Percentiles rank a stretch among this genome's conserved stretches.
phyloP scores from a whole-genome alignment of 92 coral and sea anemone species.

The Porites cylindrica region DNA sequence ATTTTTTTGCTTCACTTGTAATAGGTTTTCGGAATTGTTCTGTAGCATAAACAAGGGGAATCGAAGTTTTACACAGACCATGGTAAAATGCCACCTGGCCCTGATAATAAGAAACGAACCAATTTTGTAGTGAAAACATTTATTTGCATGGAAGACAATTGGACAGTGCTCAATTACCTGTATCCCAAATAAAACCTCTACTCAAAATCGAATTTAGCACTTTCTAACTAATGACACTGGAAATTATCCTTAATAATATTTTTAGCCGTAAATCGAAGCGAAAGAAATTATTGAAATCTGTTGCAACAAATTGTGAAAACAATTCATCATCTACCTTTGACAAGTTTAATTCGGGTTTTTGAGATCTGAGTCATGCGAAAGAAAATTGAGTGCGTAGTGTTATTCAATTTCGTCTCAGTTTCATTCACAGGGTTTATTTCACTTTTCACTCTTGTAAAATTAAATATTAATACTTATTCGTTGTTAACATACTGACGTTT shows the following conservation, averaged over 20 bases:
- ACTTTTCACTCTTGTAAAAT: neutral
- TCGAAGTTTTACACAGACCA: neutral
- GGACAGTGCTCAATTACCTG: neutral
- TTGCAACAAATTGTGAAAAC: neutral
- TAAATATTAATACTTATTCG: constrained; percentile 24
- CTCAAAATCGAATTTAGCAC: neutral
- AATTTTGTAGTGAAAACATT: neutral
- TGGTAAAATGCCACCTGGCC: too few relatives aligned
- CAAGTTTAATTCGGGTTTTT: too few relatives aligned
- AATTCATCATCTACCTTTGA: neutral
- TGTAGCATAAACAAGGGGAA: neutral
- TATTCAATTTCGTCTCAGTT: neutral
- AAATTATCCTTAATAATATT: neutral
- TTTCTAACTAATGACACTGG: neutral
- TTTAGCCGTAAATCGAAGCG: neutral
- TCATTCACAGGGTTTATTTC: constrained; percentile 4
- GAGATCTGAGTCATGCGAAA: neutral
- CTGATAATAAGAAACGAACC: too few relatives aligned
- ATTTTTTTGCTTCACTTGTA: neutral
- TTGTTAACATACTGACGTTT: constrained; percentile 15
- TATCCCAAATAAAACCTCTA: neutral
- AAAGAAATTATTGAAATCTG: neutral
- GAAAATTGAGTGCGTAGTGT: neutral
- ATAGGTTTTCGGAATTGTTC: neutral
- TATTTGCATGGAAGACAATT: neutral